These are phyloP conservation scores for Hipposideros armiger DNA, from an alignment of 2,113 vertebrate genomes.

Conservation along the genomic window DNA sequence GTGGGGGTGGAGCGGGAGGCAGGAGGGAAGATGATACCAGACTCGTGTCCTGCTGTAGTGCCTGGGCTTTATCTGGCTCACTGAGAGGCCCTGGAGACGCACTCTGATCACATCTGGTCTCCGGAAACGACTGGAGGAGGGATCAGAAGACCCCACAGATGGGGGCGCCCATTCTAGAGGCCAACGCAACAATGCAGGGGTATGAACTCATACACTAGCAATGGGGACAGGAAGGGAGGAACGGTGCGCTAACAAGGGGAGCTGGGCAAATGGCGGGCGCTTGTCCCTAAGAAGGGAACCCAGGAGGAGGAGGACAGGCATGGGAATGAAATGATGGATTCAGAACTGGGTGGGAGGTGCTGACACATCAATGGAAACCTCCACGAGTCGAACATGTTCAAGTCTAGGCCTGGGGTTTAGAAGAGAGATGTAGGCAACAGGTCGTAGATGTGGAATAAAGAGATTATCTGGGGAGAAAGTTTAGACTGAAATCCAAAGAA, in stretches of 20 bases:
- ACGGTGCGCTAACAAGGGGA: fast-evolving
- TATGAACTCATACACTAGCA: neutral
- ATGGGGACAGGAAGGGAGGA: neutral
- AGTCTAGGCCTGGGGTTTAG: neutral
- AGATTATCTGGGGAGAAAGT: neutral
- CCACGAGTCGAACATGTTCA: neutral
- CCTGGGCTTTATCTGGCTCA: neutral
- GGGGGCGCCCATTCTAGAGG: neutral
- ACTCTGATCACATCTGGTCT: neutral
- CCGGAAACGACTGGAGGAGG: neutral
- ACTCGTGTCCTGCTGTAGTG: neutral
- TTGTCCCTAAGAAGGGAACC: neutral
- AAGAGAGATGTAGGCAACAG: neutral
- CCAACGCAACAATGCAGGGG: too few species aligned
- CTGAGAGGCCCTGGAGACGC: neutral
- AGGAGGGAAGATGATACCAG: neutral
- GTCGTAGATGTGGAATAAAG: neutral
- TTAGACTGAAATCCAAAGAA: neutral
- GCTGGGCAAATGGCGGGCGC: fast-evolving
- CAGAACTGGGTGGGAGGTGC: neutral
- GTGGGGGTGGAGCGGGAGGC: neutral
- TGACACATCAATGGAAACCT: neutral
- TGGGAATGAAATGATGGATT: neutral
- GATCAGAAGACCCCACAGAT: neutral
- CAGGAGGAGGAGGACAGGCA: neutral